A percentile compares a stretch with the other conserved stretches of the same genome.
phyloP scores from a whole-genome alignment of 2,888 invertebrate species.

The Escarpia spicata region DNA sequence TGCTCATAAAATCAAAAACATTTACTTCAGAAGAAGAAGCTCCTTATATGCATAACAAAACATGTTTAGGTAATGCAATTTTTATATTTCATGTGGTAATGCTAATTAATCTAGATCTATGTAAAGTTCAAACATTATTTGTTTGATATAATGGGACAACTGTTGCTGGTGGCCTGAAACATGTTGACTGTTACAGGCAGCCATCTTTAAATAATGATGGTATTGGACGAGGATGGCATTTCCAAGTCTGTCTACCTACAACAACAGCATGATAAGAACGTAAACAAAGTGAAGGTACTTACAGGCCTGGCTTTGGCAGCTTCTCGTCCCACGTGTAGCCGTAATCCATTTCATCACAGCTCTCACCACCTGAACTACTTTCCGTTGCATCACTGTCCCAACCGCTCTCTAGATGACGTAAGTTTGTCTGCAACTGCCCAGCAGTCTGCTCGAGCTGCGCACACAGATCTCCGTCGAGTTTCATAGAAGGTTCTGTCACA shows the following conservation, averaged over 20 bases:
- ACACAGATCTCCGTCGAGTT: conserved; percentile 54
- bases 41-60: no score
- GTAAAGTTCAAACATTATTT: no score
- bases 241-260: neutral
- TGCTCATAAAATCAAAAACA: no score
- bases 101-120: no score
- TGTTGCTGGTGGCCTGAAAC: no score
- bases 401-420: conserved; percentile 78
- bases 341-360: conserved; percentile 82
- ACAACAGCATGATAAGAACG: neutral
- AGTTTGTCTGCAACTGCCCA: conserved; percentile 78
- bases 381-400: conserved; percentile 93
- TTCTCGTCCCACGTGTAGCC: conserved; percentile 12
- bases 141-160: no score
- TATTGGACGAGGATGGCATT: neutral
- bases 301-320: conserved; percentile 10
- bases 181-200: neutral
- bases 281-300: neutral
- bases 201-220: neutral
- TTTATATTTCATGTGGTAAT: no score
- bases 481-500: conserved; percentile 43
- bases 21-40: no score
- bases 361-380: conserved; percentile 93
- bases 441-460: conserved; percentile 73
- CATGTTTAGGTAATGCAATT: no score